Conservation (phyloP, 1,140 invertebrate species). For the Laupala kohalensis region DNA sequence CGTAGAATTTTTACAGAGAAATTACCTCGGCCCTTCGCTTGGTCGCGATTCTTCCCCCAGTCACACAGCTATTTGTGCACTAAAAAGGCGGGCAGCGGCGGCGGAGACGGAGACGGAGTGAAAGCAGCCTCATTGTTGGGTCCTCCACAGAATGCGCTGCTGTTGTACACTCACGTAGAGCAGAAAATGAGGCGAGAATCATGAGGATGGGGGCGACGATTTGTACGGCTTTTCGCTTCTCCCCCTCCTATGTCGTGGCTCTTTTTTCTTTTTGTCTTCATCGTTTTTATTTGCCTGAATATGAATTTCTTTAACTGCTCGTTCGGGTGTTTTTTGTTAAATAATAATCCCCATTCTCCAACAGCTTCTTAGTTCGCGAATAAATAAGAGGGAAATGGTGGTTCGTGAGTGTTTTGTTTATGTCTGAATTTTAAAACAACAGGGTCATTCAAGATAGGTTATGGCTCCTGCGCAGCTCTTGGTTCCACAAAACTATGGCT, state of each 20-base stretch:
- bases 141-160: background rate
- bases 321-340: background rate
- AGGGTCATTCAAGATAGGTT: background rate
- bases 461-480: background rate
- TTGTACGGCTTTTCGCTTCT: background rate
- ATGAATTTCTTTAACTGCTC: background rate
- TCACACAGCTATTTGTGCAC: background rate
- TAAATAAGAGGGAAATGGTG: background rate
- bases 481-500: background rate
- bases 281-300: background rate
- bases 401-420: background rate
- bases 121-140: background rate
- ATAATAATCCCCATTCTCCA: background rate
- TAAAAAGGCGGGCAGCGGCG: background rate
- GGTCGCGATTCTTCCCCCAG: background rate
- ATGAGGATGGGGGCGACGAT: background rate
- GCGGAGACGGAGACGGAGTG: background rate
- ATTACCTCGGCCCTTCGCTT: constrained; percentile 3
- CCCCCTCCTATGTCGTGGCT: too few relatives aligned
- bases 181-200: background rate
- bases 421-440: background rate
- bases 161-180: background rate
- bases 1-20: constrained; percentile 12
- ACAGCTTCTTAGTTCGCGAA: too few relatives aligned
- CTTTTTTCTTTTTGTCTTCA: too few relatives aligned